Conservation (phyloP, 2,797 vertebrate genomes). For the Gambusia yucatana region DNA sequence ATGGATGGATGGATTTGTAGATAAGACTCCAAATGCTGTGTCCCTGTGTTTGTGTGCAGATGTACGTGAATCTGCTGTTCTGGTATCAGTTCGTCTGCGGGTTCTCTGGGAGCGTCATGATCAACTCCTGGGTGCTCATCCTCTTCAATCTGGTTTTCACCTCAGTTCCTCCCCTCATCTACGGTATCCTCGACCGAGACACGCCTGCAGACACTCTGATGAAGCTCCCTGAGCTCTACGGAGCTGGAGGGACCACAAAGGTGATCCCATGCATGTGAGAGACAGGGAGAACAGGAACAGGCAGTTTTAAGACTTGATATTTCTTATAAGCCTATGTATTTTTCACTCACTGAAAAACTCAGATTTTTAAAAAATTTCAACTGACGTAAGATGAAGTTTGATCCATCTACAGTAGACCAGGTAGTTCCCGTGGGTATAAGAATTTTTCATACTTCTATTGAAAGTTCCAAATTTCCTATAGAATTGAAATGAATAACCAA, state of each 20-base stretch:
- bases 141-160: conserved; percentile 97
- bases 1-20: neutral
- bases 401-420: neutral
- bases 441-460: neutral
- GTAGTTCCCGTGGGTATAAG: neutral
- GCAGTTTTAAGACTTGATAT: neutral
- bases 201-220: conserved; percentile 83
- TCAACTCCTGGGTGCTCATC: conserved; percentile 94
- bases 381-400: neutral
- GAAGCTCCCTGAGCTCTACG: conserved; percentile 87
- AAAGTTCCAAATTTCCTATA: neutral
- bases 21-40: neutral
- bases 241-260: conserved; percentile 80
- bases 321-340: neutral
- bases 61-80: conserved; percentile 95
- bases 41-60: conserved; percentile 71
- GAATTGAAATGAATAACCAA: neutral
- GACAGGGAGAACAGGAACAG: neutral
- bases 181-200: conserved; percentile 90
- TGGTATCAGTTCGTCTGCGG: conserved; percentile 98
- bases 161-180: conserved; percentile 89
- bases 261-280: conserved; percentile 66
- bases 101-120: conserved; percentile 95
- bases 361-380: neutral
- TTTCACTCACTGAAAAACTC: neutral